These are phyloP conservation scores for Sitodiplosis mosellana DNA, from an alignment of 1,140 invertebrate genomes.

Conservation along the genomic window DNA sequence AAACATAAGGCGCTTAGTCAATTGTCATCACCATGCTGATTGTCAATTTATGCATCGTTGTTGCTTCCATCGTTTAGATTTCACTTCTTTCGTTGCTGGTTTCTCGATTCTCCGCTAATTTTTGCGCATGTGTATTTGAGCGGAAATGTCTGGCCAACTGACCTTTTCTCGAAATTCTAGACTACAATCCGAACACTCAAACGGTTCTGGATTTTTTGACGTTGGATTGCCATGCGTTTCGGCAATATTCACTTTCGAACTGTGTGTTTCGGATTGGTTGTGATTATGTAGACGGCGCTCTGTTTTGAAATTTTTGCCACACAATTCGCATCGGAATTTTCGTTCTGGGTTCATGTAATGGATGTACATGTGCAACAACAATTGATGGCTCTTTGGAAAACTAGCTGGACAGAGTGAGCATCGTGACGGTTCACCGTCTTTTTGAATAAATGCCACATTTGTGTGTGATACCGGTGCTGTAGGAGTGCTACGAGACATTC, in stretches of 20 bases:
- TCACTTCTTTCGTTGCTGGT: constrained; percentile 8
- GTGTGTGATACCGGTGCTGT: background rate
- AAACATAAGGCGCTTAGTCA: no score
- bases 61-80: no score
- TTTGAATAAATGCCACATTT: constrained; percentile 22
- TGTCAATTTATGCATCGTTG: no score
- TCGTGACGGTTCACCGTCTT: constrained; percentile 54
- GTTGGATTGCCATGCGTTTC: constrained; percentile 61
- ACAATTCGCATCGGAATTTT: constrained; percentile 77
- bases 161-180: constrained; percentile 91
- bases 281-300: constrained; percentile 87
- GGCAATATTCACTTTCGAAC: constrained; percentile 79
- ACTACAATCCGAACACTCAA: constrained; percentile 88
- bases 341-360: constrained; percentile 71
- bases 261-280: constrained; percentile 71
- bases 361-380: constrained; percentile 84
- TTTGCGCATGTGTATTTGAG: constrained; percentile 94
- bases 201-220: constrained; percentile 78
- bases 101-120: constrained; percentile 52
- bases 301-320: constrained; percentile 76
- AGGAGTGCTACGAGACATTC: background rate
- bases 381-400: constrained; percentile 76
- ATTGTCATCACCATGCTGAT: no score
- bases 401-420: constrained; percentile 81
- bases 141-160: constrained; percentile 91